phyloP scores from a whole-genome alignment of 2,113 vertebrate genomes.

The Ptychochromis oligacanthus region DNA sequence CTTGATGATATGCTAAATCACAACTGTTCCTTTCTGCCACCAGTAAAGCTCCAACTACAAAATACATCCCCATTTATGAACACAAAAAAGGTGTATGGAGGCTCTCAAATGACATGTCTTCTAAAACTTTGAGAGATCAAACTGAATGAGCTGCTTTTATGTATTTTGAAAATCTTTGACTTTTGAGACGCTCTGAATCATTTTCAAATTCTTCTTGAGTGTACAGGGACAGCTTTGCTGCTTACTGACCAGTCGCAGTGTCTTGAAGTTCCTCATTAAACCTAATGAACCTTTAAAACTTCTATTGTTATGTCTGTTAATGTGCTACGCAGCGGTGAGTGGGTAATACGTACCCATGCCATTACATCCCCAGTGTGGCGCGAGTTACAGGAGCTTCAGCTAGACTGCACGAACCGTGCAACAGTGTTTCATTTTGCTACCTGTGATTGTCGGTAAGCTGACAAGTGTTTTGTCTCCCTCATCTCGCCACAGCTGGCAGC shows the following conservation, averaged over 20 bases:
- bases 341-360: neutral
- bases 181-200: neutral
- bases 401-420: neutral
- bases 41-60: neutral
- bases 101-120: neutral
- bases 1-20: neutral
- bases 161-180: neutral
- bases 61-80: neutral
- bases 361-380: neutral
- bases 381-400: neutral
- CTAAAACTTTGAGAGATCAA: neutral
- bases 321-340: neutral
- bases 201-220: conserved; percentile 11
- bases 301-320: conserved; percentile 6
- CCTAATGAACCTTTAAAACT: conserved; percentile 19
- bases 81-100: neutral
- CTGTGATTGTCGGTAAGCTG: neutral
- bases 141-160: neutral
- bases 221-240: neutral
- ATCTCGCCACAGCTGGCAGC: conserved; percentile 84
- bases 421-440: neutral
- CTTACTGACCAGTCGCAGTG: neutral
- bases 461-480: conserved; percentile 15
- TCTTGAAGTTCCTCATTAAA: conserved; percentile 15
- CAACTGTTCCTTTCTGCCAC: neutral